phyloP scores from a whole-genome alignment of 2,888 invertebrate species.

The Monochamus alternatus region DNA sequence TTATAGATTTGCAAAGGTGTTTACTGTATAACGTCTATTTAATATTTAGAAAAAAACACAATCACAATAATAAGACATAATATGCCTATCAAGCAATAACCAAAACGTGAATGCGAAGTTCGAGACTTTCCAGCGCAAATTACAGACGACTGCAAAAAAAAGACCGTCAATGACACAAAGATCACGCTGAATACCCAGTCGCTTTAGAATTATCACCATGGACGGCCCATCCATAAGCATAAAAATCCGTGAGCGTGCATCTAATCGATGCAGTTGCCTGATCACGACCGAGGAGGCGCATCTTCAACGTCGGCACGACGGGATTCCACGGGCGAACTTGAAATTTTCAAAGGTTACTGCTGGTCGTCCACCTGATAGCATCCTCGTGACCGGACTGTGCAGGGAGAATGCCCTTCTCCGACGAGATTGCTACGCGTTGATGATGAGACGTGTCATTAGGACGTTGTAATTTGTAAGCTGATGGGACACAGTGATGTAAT shows the following conservation, averaged over 20 bases:
- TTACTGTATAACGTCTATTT: too few species aligned
- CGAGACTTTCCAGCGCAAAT: too few species aligned
- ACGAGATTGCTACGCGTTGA: too few species aligned
- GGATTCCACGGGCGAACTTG: constrained; percentile 55
- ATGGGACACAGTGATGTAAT: too few species aligned
- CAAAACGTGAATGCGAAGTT: too few species aligned
- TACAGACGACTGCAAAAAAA: background rate
- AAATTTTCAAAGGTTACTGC: constrained; percentile 54
- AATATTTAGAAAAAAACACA: too few species aligned
- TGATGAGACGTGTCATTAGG: too few species aligned
- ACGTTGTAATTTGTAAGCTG: background rate
- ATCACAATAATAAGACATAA: too few species aligned
- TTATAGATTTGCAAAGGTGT: too few species aligned
- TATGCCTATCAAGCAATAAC: too few species aligned
- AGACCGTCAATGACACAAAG: constrained; percentile 10
- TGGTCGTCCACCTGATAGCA: constrained; percentile 48
- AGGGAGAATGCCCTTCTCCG: background rate
- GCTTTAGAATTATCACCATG: constrained; percentile 9
- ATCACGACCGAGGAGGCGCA: constrained; percentile 31
- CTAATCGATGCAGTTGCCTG: constrained; percentile 21
- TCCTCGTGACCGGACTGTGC: constrained; percentile 22
- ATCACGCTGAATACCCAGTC: constrained; percentile 22
- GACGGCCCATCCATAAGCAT: constrained; percentile 9
- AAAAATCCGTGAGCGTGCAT: constrained; percentile 14
- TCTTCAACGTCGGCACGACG: constrained; percentile 36